These are phyloP conservation scores for Enhydra lutris DNA, from an alignment of 2,113 vertebrate species.

Conservation along the genomic window DNA sequence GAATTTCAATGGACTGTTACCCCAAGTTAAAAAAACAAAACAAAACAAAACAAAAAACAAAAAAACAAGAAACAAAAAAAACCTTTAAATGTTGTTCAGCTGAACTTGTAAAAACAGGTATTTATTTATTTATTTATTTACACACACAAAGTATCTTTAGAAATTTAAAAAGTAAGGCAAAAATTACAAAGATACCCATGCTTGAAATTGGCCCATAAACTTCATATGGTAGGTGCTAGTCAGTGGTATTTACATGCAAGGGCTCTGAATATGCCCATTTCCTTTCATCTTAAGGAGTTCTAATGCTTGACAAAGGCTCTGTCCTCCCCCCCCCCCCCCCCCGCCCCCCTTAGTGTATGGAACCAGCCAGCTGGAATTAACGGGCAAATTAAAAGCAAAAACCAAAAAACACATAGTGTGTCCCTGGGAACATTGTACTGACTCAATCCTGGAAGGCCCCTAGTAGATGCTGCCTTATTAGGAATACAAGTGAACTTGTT, in stretches of 20 bases:
- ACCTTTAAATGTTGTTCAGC: background rate
- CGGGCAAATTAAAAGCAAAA: background rate
- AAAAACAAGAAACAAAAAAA: background rate
- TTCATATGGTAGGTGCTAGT: background rate
- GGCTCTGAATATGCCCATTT: background rate
- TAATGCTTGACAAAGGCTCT: background rate
- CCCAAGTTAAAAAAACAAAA: background rate
- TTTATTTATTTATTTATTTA: background rate
- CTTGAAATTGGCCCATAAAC: background rate
- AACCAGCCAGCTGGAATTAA: background rate
- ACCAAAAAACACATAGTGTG: background rate
- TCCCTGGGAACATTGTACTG: background rate
- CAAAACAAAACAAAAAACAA: background rate
- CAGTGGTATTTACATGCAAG: background rate
- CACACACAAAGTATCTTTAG: background rate
- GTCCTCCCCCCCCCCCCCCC: background rate
- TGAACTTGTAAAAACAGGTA: background rate
- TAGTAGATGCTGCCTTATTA: background rate
- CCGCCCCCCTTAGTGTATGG: background rate
- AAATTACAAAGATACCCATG: background rate
- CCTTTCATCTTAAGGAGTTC: background rate
- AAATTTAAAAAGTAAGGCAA: background rate
- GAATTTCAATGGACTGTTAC: background rate
- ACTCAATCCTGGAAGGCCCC: background rate
- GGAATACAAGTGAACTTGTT: conserved; percentile 46